Conservation (phyloP, 2,113 vertebrate species). For the Parotia lawesii region DNA sequence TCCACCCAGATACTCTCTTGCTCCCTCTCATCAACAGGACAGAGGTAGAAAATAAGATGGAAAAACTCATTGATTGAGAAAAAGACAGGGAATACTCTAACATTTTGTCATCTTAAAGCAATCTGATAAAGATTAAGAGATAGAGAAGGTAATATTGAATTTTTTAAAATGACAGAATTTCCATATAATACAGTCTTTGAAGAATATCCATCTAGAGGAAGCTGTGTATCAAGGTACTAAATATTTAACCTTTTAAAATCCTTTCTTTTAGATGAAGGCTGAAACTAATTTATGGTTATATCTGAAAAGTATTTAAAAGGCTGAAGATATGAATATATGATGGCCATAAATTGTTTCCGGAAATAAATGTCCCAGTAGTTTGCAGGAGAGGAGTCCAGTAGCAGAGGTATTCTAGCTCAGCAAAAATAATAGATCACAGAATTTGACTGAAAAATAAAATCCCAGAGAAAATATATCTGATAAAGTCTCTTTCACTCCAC, state of each 20-base stretch:
- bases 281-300: not conserved
- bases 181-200: not conserved
- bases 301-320: not conserved
- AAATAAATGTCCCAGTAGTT: not conserved
- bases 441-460: not conserved
- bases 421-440: not conserved
- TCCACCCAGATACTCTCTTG: not conserved
- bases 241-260: not conserved
- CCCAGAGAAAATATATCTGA: not conserved
- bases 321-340: not conserved
- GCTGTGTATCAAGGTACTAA: not conserved
- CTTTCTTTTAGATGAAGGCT: not conserved
- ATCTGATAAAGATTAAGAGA: not conserved
- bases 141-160: not conserved
- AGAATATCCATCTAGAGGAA: not conserved
- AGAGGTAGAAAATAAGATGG: not conserved
- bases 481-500: not conserved
- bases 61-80: not conserved
- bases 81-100: not conserved
- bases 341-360: not conserved
- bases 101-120: not conserved
- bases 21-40: not conserved
- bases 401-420: not conserved
- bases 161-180: not conserved
- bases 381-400: not conserved